Base-by-base conservation (phyloP, 2,888 invertebrate species). In the Alloplasta piceator region DNA sequence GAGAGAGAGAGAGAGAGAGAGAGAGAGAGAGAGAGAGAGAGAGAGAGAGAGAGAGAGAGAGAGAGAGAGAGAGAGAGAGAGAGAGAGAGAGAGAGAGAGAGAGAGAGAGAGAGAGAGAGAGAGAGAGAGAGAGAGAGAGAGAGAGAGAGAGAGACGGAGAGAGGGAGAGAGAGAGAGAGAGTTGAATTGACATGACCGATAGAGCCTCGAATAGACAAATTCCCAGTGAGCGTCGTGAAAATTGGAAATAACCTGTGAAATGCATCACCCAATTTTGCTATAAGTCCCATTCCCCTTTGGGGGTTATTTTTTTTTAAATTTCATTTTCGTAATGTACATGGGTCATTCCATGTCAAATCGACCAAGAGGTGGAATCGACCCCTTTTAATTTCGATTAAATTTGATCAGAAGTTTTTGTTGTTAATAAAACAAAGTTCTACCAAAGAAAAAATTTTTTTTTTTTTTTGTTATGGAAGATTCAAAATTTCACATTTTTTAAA, bases 191-290 rank as follows among this genome's bases (percentile, higher is more conserved):
- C 41, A 48, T 56, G 74, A 50, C 61, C 39, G 68, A 75, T 64
- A 50, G 64, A 75, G 36, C 39, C 14, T 60, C 46, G 70, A 66
- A 46, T 50, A 36, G 70, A 70, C 43, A 43, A 80, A 70, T 48
- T 58, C n/a, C 16, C 72, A 38, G 46, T 61, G 55, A 48, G 16
- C 50, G 68, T 52, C n/a, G 50, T 26, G 73, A 78, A 78, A 73
- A 73, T 73, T 67, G 73, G 61, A 61, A 67, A 78, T 67, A 67
- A 12, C 58, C 52, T 36, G 50, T 26, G 50, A 67, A 41, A 39
- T 61, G 67, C 64, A 56, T 41, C 26, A 36, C 36, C 46, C 38
- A 38, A 56, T 70, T 70, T 26, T 46, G 16, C 36, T 10, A 55
- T 36, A 26, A 7, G 10, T 36, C 38, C 4, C 14, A 38, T 38